Evolutionary conservation across 1,140 invertebrate genomes (phyloP).

Genomic region (Caenorhabditis remanei): DNA sequence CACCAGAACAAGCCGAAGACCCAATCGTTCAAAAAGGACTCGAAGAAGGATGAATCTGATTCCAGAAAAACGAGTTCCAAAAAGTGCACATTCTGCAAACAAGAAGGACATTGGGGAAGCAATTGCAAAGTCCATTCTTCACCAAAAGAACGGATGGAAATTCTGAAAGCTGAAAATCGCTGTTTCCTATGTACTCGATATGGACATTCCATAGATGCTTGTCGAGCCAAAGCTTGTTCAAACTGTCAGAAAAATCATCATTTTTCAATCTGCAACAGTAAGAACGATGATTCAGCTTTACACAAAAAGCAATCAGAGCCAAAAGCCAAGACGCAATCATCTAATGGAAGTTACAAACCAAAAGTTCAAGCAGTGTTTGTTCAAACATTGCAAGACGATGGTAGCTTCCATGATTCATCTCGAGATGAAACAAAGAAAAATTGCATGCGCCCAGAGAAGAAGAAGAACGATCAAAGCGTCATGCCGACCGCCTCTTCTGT

Average conservation of each 20-base stretch:
- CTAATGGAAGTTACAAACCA: neutral
- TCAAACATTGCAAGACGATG: too few relatives aligned
- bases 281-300: too few relatives aligned
- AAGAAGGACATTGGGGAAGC: slow-evolving; percentile 7
- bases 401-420: too few relatives aligned
- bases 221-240: too few relatives aligned
- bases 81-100: neutral
- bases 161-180: slow-evolving; percentile 1
- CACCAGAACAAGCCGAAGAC: neutral
- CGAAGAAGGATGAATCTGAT: too few relatives aligned
- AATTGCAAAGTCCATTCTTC: neutral
- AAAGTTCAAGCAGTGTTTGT: neutral
- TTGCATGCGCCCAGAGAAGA: too few relatives aligned
- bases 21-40: neutral
- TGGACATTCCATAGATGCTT: neutral
- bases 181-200: neutral
- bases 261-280: neutral
- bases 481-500: too few relatives aligned
- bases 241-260: neutral
- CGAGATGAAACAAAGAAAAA: too few relatives aligned
- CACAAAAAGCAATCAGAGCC: neutral
- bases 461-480: too few relatives aligned
- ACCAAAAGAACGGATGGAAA: neutral
- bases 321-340: neutral
- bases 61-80: too few relatives aligned